phyloP scores from a whole-genome alignment of 2,888 invertebrate genomes.

The Nephrocerus scutellatus region DNA sequence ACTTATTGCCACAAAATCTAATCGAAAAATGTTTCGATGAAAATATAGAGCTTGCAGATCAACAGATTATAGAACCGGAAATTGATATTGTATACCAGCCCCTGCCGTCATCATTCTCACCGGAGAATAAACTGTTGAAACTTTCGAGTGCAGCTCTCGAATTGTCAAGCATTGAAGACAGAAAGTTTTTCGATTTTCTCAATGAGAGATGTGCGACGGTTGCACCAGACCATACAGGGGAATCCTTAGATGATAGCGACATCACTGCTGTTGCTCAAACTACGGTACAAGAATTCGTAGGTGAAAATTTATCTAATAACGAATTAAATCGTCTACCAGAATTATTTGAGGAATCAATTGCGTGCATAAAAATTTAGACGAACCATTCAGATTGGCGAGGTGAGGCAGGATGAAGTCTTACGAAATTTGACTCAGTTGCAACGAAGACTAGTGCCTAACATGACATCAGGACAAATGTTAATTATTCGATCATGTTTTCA shows the following conservation, averaged over 20 bases:
- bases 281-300: constrained; percentile 18
- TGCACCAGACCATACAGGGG: no score
- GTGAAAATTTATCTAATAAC: constrained; percentile 23
- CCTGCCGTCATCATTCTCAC: constrained; percentile 20
- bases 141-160: constrained; percentile 30
- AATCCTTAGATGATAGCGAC: constrained; percentile 13
- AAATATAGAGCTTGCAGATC: not conserved
- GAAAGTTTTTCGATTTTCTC: constrained; percentile 26
- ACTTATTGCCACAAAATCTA: constrained; percentile 7
- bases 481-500: no score
- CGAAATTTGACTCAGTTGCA: no score
- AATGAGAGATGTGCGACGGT: constrained; percentile 23
- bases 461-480: no score
- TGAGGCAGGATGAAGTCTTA: no score
- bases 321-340: constrained; percentile 26
- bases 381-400: no score
- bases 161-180: constrained; percentile 26
- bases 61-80: constrained; percentile 14
- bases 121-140: constrained; percentile 30
- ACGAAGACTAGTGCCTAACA: no score
- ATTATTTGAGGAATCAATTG: constrained; percentile 29
- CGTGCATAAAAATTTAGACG: no score
- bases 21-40: not conserved
- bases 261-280: constrained; percentile 15
- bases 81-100: constrained; percentile 17